Evolutionary conservation across 2,888 invertebrate species (phyloP), one percentile per base, ranked within the genome.

Genomic region (Ophraella communa): DNA sequence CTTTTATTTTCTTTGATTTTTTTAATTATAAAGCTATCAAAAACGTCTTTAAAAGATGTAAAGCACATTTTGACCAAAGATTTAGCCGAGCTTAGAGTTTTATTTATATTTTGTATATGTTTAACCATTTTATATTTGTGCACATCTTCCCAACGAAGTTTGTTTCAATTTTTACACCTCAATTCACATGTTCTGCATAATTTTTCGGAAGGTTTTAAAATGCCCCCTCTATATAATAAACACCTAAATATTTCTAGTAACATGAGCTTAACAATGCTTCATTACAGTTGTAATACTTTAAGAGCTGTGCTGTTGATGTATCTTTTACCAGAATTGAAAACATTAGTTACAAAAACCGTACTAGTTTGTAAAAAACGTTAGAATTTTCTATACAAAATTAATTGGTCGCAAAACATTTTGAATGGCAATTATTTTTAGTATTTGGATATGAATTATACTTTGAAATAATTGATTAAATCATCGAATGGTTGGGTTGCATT

Each of bases 131-230:
- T 74, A 7, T 80, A 77, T 68, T 61, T 78, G n/a, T 30, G 77
- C 35, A 77, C 75, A 18, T 79, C 81, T 8, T 73, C 77, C 55
- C 80, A 79, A 69, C 73, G 80, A 56, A 74, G 77, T 59, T 44
- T 78, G 42, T 74, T 79, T 56, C 73, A 76, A 53, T 69, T 78
- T 27, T 61, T 77, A 52, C 77, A 80, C 62, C 69, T 75, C 14
- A 58, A 70, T 24, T 68, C 68, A 0, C 69, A 75, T 21, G 51
- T 59, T 49, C 66, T 66, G 27, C 27, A 52, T 35, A 52, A 30
- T 33, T 57, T 23, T 1, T 45, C 60, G n/a, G 65, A 64, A 18
- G 75, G 70, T 62, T 79, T 79, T 62, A 77, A 75, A 74, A 73
- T 79, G 64, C 78, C 78, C 0, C 79, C 79, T 17, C 66, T 80